Evolutionary conservation across 2,888 invertebrate species (phyloP).

Genomic region (Pseudanteris insignis): DNA sequence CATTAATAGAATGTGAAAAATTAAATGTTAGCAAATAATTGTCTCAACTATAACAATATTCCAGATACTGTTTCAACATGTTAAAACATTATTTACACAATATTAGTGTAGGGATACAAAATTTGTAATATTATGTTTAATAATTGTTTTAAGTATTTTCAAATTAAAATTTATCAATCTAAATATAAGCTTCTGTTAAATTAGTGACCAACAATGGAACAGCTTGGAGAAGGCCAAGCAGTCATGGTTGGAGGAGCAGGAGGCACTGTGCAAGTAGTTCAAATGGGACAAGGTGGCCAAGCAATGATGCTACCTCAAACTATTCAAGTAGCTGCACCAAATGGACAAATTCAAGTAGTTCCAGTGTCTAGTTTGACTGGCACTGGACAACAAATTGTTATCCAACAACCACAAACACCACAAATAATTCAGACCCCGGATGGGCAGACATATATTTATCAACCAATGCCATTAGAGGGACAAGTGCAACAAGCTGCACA

Average conservation of each 20-base stretch:
- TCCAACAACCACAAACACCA: conserved; percentile 74
- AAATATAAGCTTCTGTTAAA: too few species aligned
- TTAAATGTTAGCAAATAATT: too few species aligned
- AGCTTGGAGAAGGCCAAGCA: conserved; percentile 62
- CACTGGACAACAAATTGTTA: conserved; percentile 70
- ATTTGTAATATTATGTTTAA: too few species aligned
- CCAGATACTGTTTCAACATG: too few species aligned
- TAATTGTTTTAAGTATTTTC: too few species aligned
- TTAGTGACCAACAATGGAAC: conserved; percentile 55
- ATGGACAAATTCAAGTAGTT: conserved; percentile 78
- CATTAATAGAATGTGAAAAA: too few species aligned
- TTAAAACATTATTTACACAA: too few species aligned
- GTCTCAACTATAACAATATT: too few species aligned
- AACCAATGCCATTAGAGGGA: conserved; percentile 75
- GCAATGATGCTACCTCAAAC: conserved; percentile 70
- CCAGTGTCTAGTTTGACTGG: conserved; percentile 73
- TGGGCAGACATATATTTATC: conserved; percentile 92
- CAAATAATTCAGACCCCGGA: conserved; percentile 91
- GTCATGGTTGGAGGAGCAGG: conserved; percentile 63
- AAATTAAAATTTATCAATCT: too few species aligned
- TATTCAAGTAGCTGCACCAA: conserved; percentile 72
- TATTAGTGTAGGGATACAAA: too few species aligned
- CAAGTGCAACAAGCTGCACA: conserved; percentile 70
- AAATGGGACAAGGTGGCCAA: conserved; percentile 71
- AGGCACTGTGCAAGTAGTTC: conserved; percentile 61